Evolutionary conservation across 2,113 vertebrate species (phyloP).

Genomic region (Sinocyclocheilus anophthalmus): DNA sequence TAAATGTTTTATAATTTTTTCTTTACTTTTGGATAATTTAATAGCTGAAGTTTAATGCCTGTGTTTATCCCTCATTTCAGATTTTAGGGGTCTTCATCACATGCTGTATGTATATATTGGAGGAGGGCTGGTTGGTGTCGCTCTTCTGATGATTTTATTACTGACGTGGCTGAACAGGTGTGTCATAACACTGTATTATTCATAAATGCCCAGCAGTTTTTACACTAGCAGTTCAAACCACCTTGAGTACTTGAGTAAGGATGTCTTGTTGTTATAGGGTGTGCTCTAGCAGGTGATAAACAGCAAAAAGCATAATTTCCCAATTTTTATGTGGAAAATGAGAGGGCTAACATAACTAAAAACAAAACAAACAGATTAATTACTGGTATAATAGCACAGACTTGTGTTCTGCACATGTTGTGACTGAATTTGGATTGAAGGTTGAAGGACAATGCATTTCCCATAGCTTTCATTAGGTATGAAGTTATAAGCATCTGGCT

Average conservation of each 20-base stretch:
- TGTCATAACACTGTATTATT: not conserved
- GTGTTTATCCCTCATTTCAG: constrained; percentile 53
- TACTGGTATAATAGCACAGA: not conserved
- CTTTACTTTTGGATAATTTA: not conserved
- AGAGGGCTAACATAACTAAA: not conserved
- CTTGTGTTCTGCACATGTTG: not conserved
- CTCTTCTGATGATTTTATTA: constrained; percentile 65
- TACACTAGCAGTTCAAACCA: no score
- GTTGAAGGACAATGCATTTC: not conserved
- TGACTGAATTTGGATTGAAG: not conserved
- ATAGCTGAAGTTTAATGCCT: no score
- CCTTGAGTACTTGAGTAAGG: not conserved
- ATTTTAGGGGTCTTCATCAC: constrained; percentile 57
- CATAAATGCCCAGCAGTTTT: not conserved
- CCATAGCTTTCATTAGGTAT: not conserved
- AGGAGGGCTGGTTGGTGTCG: constrained; percentile 59
- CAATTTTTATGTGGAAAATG: not conserved
- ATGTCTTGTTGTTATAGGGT: not conserved
- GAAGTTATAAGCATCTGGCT: not conserved
- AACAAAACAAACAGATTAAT: not conserved
- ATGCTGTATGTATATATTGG: constrained; percentile 72
- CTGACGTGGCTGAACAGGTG: constrained; percentile 67
- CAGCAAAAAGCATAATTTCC: not conserved
- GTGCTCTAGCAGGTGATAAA: not conserved
- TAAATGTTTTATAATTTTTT: no score